Conservation (phyloP, 92 coral and sea anemone species). For the Hydrozoanthus gracilis region DNA sequence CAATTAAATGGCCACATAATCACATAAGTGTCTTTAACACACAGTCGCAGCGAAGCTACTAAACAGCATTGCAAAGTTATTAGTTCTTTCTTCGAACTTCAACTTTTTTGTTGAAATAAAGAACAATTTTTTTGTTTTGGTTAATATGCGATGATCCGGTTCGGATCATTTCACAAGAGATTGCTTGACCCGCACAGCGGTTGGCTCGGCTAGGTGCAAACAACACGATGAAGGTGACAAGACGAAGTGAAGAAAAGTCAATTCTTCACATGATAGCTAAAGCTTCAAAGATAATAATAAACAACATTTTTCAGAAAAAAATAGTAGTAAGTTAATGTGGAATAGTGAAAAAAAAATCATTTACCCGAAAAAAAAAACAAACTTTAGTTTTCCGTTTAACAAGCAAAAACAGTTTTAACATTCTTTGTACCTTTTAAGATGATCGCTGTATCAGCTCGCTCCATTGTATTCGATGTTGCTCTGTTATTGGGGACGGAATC, state of each 20-base stretch:
- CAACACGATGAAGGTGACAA: background rate
- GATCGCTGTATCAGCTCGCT: background rate
- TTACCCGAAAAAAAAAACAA: background rate
- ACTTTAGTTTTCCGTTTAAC: background rate
- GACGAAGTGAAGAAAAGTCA: background rate
- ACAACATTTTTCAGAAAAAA: background rate
- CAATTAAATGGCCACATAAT: slow-evolving; percentile 4
- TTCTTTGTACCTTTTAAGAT: background rate
- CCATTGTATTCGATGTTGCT: background rate
- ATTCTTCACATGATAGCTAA: background rate
- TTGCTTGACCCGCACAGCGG: no score
- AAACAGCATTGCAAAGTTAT: background rate
- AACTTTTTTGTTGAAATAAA: no score
- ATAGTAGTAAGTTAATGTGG: background rate
- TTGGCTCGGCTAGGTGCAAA: no score
- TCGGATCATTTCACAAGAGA: no score
- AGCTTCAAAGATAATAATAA: background rate
- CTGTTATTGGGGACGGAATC: background rate
- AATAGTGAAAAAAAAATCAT: background rate
- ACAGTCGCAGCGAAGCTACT: background rate
- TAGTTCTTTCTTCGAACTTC: background rate
- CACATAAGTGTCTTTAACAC: slow-evolving; percentile 15
- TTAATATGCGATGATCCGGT: no score
- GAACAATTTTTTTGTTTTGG: no score
- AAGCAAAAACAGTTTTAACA: background rate